Percentiles rank a stretch among this genome's conserved stretches.
Evolutionary conservation across 1,140 invertebrate genomes (phyloP).

Genomic region (Polypedilum pembai): DNA sequence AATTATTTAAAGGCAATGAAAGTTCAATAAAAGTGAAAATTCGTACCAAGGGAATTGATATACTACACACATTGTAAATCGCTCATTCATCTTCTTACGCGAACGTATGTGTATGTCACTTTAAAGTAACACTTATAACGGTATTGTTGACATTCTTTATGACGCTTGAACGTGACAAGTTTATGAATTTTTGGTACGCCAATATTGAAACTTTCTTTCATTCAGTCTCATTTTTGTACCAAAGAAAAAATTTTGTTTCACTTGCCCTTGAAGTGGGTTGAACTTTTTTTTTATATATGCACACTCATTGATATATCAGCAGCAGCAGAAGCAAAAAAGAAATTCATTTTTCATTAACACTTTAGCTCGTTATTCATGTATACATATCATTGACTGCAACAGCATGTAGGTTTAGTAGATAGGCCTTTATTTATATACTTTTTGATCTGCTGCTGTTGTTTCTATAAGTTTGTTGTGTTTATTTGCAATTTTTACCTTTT

Average conservation of each 20-base stretch:
- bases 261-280: not conserved
- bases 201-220: not conserved
- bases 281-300: not conserved
- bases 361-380: not conserved
- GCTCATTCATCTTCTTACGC: not conserved
- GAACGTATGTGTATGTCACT: not conserved
- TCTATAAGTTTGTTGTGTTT: no score
- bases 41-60: not conserved
- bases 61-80: not conserved
- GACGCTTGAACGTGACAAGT: conserved; percentile 16
- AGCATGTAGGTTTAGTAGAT: not conserved
- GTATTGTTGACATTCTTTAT: conserved; percentile 18
- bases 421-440: no score
- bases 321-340: not conserved
- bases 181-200: not conserved
- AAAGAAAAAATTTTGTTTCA: not conserved
- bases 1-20: not conserved
- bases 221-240: not conserved
- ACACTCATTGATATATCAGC: not conserved
- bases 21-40: not conserved
- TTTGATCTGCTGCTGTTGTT: no score
- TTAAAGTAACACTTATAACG: not conserved
- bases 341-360: conserved; percentile 2
- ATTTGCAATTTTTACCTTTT: not conserved
- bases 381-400: not conserved